Evolutionary conservation across 2,888 invertebrate genomes (phyloP), one percentile per base, ranked within the genome.

Genomic region (Barypeithes pellucidus): DNA sequence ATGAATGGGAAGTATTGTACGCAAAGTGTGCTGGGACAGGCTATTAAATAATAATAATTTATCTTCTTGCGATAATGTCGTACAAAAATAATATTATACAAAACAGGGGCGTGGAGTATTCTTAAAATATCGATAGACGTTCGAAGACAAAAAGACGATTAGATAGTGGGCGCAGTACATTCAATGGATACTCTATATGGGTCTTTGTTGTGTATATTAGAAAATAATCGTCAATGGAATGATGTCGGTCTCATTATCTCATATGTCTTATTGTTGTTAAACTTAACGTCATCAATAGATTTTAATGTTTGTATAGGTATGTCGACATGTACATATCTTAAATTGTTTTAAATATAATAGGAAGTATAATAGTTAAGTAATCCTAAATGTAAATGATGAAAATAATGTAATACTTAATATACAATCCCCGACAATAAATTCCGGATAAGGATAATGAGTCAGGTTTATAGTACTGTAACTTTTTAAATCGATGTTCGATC

Each of bases 71-170:
- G 36, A 36, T 65, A 50, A 65, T 65, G 52, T 36, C 20, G 33
- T 36, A 65, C 63, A 18, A 65, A 9, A 7, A 5, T 29, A 36
- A 65, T 65, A 29, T 20, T 47, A 33, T 36, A 65, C 63, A 36
- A 50, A 65, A 36, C 63, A 65, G 29, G 47, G 63, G 63, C 63
- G 63, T 65, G 63, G 63, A 65, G 9, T 54, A n/a, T 33, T 33
- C 33, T 29, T n/a, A 33, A 24, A 54, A 33, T 54, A 54, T 54
- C 29, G n/a, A 54, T 33, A 54, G 3, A 33, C 16, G 54, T 54
- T 33, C 16, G 16, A 54, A 54, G 54, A 54, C 54, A 54, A 22
- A 54, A 54, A 54, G 54, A 33, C 33, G 54, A 54, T 54, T 54
- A 54, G 54, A 54, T n/a, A 8, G 54, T 54, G 54, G 54, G 54